These are phyloP conservation scores for Heliconius nattereri DNA, from an alignment of 1,140 invertebrate genomes.

Conservation along the genomic window DNA sequence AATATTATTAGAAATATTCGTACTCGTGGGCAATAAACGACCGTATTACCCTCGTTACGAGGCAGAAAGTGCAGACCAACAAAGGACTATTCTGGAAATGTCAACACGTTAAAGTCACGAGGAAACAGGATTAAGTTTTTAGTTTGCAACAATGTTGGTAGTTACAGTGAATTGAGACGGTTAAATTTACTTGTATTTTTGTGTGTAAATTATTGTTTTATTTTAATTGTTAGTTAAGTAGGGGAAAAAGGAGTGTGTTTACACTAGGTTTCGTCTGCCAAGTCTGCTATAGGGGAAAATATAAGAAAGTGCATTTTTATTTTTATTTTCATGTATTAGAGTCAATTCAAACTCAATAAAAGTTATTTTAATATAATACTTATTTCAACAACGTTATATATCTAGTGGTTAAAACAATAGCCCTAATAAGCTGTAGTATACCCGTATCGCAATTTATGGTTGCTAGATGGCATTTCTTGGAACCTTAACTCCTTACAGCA, in stretches of 20 bases:
- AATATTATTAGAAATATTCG: slow-evolving; percentile 1
- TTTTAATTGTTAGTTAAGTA: not conserved
- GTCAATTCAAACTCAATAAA: too few species aligned
- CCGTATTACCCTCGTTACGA: not conserved
- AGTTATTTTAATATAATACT: too few species aligned
- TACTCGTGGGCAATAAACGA: slow-evolving; percentile 4
- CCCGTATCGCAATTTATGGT: not conserved
- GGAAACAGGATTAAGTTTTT: slow-evolving; percentile 56
- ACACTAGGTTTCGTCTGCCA: too few species aligned
- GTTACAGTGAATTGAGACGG: slow-evolving; percentile 4
- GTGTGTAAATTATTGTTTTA: not conserved
- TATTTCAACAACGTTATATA: not conserved
- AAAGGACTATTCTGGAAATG: slow-evolving; percentile 71
- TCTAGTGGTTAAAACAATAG: not conserved
- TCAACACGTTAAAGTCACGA: slow-evolving; percentile 58
- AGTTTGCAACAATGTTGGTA: slow-evolving; percentile 57
- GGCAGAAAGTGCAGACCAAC: slow-evolving; percentile 46
- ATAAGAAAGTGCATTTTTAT: too few species aligned
- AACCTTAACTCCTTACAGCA: slow-evolving; percentile 1
- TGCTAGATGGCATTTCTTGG: slow-evolving; percentile 2
- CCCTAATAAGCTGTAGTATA: not conserved
- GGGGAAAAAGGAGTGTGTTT: too few species aligned
- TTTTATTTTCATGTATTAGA: too few species aligned
- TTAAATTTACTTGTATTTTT: not conserved
- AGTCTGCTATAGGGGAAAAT: too few species aligned